Percentiles rank a stretch among this genome's conserved stretches.
Conservation (phyloP, 2,888 invertebrate genomes). For the Lycophotia porphyrea region DNA sequence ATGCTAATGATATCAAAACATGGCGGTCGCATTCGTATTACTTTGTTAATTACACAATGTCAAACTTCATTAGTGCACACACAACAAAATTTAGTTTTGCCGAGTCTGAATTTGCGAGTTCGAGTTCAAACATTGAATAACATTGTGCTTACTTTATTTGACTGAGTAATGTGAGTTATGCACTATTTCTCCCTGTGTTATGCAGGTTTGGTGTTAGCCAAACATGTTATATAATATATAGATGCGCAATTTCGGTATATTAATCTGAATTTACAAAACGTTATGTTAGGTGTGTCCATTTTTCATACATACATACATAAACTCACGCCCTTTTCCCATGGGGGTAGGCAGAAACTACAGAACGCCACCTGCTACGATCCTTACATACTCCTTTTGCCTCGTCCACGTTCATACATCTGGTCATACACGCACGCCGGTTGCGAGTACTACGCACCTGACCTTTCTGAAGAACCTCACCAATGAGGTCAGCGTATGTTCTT, state of each 20-base stretch:
- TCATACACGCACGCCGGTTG: too few species aligned
- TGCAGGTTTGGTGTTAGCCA: not conserved
- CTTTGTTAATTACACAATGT: conserved; percentile 58
- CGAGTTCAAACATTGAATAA: conserved; percentile 48
- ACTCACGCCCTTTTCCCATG: too few species aligned
- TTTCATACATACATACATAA: too few species aligned
- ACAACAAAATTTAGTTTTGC: conserved; percentile 51
- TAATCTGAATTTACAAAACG: not conserved
- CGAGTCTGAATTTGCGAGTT: conserved; percentile 38
- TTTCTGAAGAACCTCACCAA: too few species aligned
- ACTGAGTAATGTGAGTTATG: conserved; percentile 28
- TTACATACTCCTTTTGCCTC: too few species aligned
- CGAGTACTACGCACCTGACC: too few species aligned
- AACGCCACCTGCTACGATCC: too few species aligned
- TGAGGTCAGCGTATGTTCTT: too few species aligned
- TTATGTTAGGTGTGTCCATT: not conserved
- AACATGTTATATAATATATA: not conserved
- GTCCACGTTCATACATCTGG: too few species aligned
- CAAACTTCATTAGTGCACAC: conserved; percentile 60
- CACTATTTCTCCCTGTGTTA: not conserved
- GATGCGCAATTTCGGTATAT: not conserved
- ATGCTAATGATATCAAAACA: conserved; percentile 68
- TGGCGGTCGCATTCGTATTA: conserved; percentile 40
- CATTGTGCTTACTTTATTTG: conserved; percentile 44
- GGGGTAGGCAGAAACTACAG: too few species aligned